Conservation (phyloP, 2,113 vertebrate species). For the Neopipo cinnamomea region DNA sequence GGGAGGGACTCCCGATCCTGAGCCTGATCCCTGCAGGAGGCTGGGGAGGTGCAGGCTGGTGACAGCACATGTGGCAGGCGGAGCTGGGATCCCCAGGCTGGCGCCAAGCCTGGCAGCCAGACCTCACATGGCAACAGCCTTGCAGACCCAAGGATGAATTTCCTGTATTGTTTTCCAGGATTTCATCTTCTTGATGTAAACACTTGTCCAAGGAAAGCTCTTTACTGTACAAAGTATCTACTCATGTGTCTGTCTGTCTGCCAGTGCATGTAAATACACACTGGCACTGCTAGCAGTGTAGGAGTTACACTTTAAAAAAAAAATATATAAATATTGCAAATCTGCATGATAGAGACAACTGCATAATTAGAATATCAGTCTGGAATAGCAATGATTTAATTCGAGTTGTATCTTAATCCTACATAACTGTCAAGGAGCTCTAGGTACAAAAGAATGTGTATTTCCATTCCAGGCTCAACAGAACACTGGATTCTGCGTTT, state of each 20-base stretch:
- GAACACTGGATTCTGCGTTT: not conserved
- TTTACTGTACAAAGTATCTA: not conserved
- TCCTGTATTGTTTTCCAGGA: not conserved
- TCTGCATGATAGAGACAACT: not conserved
- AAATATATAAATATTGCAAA: not conserved
- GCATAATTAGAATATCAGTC: not conserved
- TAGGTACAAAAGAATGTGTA: not conserved
- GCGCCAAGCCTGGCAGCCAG: not conserved
- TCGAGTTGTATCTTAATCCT: not conserved
- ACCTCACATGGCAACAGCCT: not conserved
- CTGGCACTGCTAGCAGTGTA: not conserved
- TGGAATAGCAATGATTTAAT: not conserved
- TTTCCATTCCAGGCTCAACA: not conserved
- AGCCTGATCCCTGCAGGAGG: not conserved
- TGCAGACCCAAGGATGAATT: not conserved
- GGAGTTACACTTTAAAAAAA: not conserved
- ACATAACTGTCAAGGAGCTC: not conserved
- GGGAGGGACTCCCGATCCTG: not conserved
- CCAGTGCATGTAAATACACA: not conserved
- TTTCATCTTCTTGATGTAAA: not conserved
- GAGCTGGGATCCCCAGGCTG: not conserved
- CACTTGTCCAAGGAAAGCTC: not conserved
- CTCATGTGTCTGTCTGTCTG: not conserved
- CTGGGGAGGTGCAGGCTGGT: not conserved
- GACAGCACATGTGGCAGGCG: fast-evolving